Base-by-base conservation (phyloP, 92 coral and sea anemone species). In the Actinernus sp. region DNA sequence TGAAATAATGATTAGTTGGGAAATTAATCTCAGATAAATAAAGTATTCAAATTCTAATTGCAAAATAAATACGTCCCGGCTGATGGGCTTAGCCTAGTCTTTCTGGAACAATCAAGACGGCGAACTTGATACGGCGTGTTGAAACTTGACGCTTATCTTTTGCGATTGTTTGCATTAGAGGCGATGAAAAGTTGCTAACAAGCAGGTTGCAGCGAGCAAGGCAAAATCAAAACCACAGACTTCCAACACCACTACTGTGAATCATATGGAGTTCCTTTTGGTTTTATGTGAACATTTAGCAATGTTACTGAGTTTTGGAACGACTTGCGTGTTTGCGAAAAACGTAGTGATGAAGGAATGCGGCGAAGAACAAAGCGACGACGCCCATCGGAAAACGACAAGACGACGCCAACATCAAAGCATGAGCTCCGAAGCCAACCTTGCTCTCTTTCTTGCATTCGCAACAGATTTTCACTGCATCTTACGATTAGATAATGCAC, bases 121-220 rank as follows among this genome's bases (percentile, higher is more conserved):
- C 56, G 66, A 70, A 70, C 48, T 56, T 46, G 66, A 70, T 55
- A 56, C 65, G 52, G 19, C 66, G 3, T 32, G 28, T 70, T 51
- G 78, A 38, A 70, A 70, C 26, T 46, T 48, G 78, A 70, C 41
- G 63, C 78, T 70, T 70, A 70, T 70, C 78, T 55, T 19, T 57
- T 41, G 34, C 66, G 46, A 57, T 31, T 70, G 66, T 70, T 70
- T 55, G 67, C 58, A 45, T 57, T 28, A 47, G 22, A 70, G 54
- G 78, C 38, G 78, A 33, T 70, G 78, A 70, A 70, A 70, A 54
- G 55, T 57, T 70, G 78, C 78, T 70, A 70, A 70, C 78, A 70
- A 70, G 78, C 78, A 70, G 78, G 78, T 70, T 56, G 78, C 40
- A 53, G n/a, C 17, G 11, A 45, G 46, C 16, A 46, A 70, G 14